phyloP scores from a whole-genome alignment of 1,140 invertebrate genomes.

The Drosophila sp. region DNA sequence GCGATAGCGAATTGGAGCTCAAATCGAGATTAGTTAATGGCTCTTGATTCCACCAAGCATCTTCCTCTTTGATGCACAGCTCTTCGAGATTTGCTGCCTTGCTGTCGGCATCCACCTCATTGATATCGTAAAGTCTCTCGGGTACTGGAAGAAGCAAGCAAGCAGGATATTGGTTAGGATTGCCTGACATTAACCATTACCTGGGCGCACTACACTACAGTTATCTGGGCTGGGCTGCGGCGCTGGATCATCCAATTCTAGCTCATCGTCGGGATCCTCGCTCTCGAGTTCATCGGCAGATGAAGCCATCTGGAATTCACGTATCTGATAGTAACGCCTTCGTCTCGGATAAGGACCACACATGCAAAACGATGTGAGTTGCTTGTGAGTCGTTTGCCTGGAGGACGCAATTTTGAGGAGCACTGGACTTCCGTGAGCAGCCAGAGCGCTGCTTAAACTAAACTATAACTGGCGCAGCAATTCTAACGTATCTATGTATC shows the following conservation, averaged over 20 bases:
- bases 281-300: constrained; percentile 74
- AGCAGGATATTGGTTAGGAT: constrained; percentile 14
- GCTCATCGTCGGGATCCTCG: constrained; percentile 73
- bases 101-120: constrained; percentile 88
- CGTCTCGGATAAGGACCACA: constrained; percentile 69
- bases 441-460: constrained; percentile 44
- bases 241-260: constrained; percentile 58
- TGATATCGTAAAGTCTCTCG: constrained; percentile 91
- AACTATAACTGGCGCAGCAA: constrained; percentile 27
- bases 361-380: constrained; percentile 78
- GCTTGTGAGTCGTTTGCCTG: constrained; percentile 56
- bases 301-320: constrained; percentile 77
- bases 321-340: constrained; percentile 74
- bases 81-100: constrained; percentile 87
- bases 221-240: constrained; percentile 26
- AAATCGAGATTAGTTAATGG: constrained; percentile 91
- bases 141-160: constrained; percentile 87
- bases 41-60: constrained; percentile 94
- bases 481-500: constrained; percentile 5
- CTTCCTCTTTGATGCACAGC: constrained; percentile 84
- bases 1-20: constrained; percentile 89
- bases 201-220: constrained; percentile 37
- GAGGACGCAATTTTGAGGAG: constrained; percentile 77
- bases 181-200: background rate
- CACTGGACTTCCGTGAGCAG: constrained; percentile 34